Evolutionary conservation across 2,888 invertebrate genomes (phyloP), one percentile per base, ranked within the genome.

Genomic region (Desoria tigrina): DNA sequence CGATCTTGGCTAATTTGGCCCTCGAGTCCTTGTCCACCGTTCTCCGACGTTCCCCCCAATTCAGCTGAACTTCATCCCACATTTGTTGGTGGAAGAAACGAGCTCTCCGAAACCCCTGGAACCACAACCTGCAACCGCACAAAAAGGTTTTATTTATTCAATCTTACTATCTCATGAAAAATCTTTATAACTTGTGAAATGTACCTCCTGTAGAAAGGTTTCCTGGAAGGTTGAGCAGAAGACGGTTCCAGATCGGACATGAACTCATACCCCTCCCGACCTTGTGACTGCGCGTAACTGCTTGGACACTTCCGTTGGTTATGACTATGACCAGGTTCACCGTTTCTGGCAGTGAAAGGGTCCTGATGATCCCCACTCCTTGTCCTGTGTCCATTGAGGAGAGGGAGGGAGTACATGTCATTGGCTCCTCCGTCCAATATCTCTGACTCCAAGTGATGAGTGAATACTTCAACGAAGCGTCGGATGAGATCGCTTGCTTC

Each of bases 31-130:
- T 87, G 76, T 86, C 87, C 68, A 84, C 80, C 77, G 82, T 81
- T 1, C 55, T 32, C 60, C 67, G 63, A 18, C 56, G 37, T 24
- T 66, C 61, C 78, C 53, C 78, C 2, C 88, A 86, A 42, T 56
- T 68, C 18, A 89, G 81, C 77, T 90, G 90, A 1, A 88, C 85
- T 78, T 94, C 94, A 77, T 95, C 94, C 23, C 93, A 92, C 79
- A 90, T 88, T 78, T 92, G 92, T 79, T 94, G 94, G 79, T 91
- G 90, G 78, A 95, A 94, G 55, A 94, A 84, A 45, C 92, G 88
- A 79, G 89, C 88, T 78, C 87, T 88, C 68, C 90, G 88, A 59
- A 94, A 82, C 67, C 92, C 92, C 79, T 93, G 93, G 77, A 95
- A 92, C 26, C 94, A 94, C 70, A 95, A 84, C 76, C 94, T 77